A percentile compares a stretch with the other conserved stretches of the same genome.
phyloP scores from a whole-genome alignment of 1,140 invertebrate species.

The Lutraria rhynchaena region DNA sequence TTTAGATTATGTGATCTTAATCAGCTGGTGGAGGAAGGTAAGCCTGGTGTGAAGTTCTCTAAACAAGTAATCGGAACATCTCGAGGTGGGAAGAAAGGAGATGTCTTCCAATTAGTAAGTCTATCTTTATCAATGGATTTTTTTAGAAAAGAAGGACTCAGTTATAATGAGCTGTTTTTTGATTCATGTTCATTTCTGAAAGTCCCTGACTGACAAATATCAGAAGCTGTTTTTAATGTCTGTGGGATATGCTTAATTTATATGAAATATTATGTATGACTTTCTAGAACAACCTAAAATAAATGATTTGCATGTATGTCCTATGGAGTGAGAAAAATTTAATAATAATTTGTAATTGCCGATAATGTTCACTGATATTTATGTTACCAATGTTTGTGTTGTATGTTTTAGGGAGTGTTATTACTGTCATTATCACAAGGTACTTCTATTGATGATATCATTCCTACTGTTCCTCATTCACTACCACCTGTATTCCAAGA shows the following conservation, averaged over 20 bases:
- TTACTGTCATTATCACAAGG: slow-evolving; percentile 76
- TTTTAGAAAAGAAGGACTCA: too few relatives aligned
- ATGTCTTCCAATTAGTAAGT: slow-evolving; percentile 87
- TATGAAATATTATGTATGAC: too few relatives aligned
- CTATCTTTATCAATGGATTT: not conserved
- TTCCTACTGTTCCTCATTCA: slow-evolving; percentile 78
- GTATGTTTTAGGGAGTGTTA: slow-evolving; percentile 75
- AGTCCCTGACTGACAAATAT: not conserved
- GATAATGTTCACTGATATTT: too few relatives aligned
- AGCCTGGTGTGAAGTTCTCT: slow-evolving; percentile 77
- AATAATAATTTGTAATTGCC: too few relatives aligned
- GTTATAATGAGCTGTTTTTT: too few relatives aligned
- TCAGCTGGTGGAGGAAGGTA: slow-evolving; percentile 64
- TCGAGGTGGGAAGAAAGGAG: slow-evolving; percentile 88
- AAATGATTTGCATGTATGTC: too few relatives aligned
- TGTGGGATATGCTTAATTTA: too few relatives aligned
- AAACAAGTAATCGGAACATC: slow-evolving; percentile 83
- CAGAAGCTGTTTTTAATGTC: not conserved
- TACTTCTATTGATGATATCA: slow-evolving; percentile 61
- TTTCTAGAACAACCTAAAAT: too few relatives aligned
- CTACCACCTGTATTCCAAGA: slow-evolving; percentile 86
- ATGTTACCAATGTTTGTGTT: too few relatives aligned
- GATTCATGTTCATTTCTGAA: not conserved
- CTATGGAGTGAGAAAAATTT: too few relatives aligned
- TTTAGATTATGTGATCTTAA: slow-evolving; percentile 77